Base-by-base conservation (phyloP, 2,888 invertebrate genomes). In the Lepidocyrtoides sp. region DNA sequence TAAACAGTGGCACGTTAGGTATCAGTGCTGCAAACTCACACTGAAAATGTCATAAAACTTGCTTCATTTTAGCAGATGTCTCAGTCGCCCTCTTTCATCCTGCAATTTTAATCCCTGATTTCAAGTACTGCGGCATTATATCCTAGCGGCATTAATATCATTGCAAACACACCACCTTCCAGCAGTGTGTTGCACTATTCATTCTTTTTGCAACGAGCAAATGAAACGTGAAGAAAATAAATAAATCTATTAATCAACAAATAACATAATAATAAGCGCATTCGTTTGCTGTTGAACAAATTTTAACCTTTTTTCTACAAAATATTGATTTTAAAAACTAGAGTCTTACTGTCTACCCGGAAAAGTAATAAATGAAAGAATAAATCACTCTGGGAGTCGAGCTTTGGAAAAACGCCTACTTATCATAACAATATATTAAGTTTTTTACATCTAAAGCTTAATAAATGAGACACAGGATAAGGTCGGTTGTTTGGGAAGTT, bases 401-500 rank as follows among this genome's bases (percentile, higher is more conserved):
- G 20, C 17, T 66, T 29, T 26, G 48, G 69, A 17, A 54, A 48
- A 72, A 36, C 29, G 26, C 10, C 10, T 36, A 32, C 51, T 69
- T 23, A 29, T 44, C 14, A 36, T 36, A 36, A 36, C 7, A 36
- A 36, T 36, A 36, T 36, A 36, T 36, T 36, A 36, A 36, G 36
- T 36, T 36, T n/a, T n/a, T 54, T 54, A 48, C 14, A 69, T 57
- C 14, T 75, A 75, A 75, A 57, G 29, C 12, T 44, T 75, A 17
- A 7, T 63, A 41, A 57, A 77, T 91, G 91, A 91, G 88, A 91
- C 91, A 91, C 89, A 69, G 91, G 85, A 91, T 91, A 91, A 91
- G 91, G 60, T 91, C 91, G 91, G 88, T 89, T 91, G 88, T 88
- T 91, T 87, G 44, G 77, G 82, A 88, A 29, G 29, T 36, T 69